Conservation (phyloP, 2,113 vertebrate species). For the mouse (Mus musculus) region GRCm39 chr9:49559501-49560000, state of each 20-base stretch:
- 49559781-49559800: not conserved
- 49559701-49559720: accelerated
- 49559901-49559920: not conserved
- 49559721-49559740: not conserved
- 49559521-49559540: not conserved
- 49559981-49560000: slow-evolving; percentile 31
- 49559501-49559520: not conserved
- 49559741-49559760: not conserved
- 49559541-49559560: not conserved
- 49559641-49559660: not conserved
- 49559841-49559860: not conserved
- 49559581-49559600: not conserved
- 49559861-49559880: not conserved
- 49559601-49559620: not conserved
- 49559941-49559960: slow-evolving; percentile 18
- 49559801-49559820: not conserved
- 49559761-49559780: not conserved
- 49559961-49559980: slow-evolving; percentile 57
- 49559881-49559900: not conserved
- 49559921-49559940: not conserved
- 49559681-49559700: not conserved
- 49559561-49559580: not conserved
- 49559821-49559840: not conserved
- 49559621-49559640: not conserved
- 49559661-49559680: not conserved